phyloP scores from a whole-genome alignment of 2,113 vertebrate species.

The Ceyx margarethae region DNA sequence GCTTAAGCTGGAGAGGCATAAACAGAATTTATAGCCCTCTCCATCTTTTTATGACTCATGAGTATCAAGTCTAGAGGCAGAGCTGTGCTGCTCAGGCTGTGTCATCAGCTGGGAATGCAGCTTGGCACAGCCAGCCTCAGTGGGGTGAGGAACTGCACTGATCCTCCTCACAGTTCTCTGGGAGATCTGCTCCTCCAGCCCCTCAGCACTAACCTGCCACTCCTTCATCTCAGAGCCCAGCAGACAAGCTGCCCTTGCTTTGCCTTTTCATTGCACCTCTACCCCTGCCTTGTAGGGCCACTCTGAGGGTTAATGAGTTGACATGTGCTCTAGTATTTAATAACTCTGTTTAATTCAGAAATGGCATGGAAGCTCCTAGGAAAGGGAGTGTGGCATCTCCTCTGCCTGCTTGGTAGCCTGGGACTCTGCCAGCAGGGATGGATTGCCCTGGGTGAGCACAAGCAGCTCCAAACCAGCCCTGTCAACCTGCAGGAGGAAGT shows the following conservation, averaged over 20 bases:
- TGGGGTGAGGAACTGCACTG: neutral
- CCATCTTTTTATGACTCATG: slow-evolving; percentile 53
- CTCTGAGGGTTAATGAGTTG: neutral
- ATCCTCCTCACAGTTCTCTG: neutral
- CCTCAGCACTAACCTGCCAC: slow-evolving; percentile 28
- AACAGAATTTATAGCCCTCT: slow-evolving; percentile 55
- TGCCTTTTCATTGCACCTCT: neutral
- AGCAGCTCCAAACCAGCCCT: neutral
- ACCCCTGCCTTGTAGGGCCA: neutral
- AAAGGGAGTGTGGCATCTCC: neutral
- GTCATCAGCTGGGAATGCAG: slow-evolving; percentile 62
- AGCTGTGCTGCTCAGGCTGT: slow-evolving; percentile 15
- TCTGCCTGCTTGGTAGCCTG: neutral
- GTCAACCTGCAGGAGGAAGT: neutral
- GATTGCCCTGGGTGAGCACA: neutral
- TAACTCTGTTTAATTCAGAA: neutral
- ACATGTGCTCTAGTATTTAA: neutral
- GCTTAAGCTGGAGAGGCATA: slow-evolving; percentile 42
- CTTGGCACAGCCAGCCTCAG: slow-evolving; percentile 17
- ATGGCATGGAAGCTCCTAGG: neutral
- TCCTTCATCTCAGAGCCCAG: slow-evolving; percentile 39
- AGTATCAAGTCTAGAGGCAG: slow-evolving; percentile 22
- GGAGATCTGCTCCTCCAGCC: slow-evolving; percentile 12
- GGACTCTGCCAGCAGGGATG: neutral
- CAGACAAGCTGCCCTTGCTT: slow-evolving; percentile 32